These are phyloP conservation scores for Asbolus verrucosus DNA, from an alignment of 1,140 invertebrate genomes.

Conservation along the genomic window DNA sequence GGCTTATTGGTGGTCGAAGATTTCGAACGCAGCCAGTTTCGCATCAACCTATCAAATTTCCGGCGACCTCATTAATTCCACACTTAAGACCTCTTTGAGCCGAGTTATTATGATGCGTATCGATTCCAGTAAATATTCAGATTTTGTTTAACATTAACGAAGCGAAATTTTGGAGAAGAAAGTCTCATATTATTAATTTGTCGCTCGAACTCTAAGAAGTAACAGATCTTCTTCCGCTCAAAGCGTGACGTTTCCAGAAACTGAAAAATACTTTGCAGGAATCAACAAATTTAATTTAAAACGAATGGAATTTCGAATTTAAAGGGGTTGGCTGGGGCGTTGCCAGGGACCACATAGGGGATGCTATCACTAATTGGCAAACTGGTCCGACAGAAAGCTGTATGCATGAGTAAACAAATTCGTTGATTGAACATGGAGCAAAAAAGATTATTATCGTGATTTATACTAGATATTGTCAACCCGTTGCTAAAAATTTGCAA, in stretches of 20 bases:
- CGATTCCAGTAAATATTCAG: not conserved
- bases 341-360: slow-evolving; percentile 47
- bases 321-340: slow-evolving; percentile 45
- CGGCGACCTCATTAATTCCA: slow-evolving; percentile 17
- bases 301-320: slow-evolving; percentile 42
- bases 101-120: not conserved
- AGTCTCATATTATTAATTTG: not conserved
- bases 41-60: slow-evolving; percentile 20
- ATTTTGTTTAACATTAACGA: too few species aligned
- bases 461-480: slow-evolving; percentile 43
- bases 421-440: slow-evolving; percentile 48
- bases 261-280: not conserved
- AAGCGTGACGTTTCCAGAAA: too few species aligned
- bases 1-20: not conserved
- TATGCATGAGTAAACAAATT: slow-evolving; percentile 52
- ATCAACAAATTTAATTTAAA: slow-evolving; percentile 44
- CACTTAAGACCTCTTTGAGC: not conserved
- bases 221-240: slow-evolving; percentile 1
- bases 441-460: slow-evolving; percentile 47
- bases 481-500: not conserved
- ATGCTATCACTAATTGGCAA: slow-evolving; percentile 50
- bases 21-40: not conserved
- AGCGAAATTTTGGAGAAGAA: too few species aligned
- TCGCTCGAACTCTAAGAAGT: not conserved
- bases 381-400: slow-evolving; percentile 45